Evolutionary conservation across 2,113 vertebrate species (phyloP), one percentile per base, ranked within the genome.

Genomic region (Panthera leo): DNA sequence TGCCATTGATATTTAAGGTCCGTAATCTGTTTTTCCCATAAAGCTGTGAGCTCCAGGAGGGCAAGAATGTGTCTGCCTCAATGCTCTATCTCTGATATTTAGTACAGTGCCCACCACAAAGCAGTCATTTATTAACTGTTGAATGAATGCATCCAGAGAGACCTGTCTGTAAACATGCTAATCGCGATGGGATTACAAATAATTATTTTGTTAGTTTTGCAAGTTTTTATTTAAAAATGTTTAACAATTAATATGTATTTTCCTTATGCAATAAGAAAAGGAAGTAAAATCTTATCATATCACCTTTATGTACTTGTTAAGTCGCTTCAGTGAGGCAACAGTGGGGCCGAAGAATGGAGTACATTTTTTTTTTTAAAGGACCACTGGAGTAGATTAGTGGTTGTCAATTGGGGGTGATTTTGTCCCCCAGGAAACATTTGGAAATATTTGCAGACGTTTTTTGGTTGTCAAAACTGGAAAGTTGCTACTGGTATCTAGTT

Each of bases 151-250:
- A 85, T 80, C 61, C n/a, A 75, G 75, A 75, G 36, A 94, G 55
- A 34, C 6, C 31, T 61, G 29, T 85, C 51, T 68, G 7, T 85
- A 89, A 76, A 67, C 27, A 61, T 85, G 42, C 9, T 48, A 68
- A 34, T 2, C 6, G 14, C 89, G 61, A 89, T 86, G 34, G 39
- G 39, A 67, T 83, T 61, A 61, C 5, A 55, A 45, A 5, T 58
- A 42, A 53, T 82, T 71, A 71, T 71, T 83, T 82, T 73, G n/a
- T 45, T 89, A 82, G 34, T 71, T 96, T 91, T 83, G 29, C 5
- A 92, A 65, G 48, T 63, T 97, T 87, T 86, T 73, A 71, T 73
- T 63, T 75, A 55, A 80, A 48, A 58, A 51, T 19, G 91, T 96
- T 91, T 89, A 25, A 58, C 31, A 87, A 58, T 39, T 42, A 36